Conservation (phyloP, 2,888 invertebrate genomes). For the Drosophila kanekoi region DNA sequence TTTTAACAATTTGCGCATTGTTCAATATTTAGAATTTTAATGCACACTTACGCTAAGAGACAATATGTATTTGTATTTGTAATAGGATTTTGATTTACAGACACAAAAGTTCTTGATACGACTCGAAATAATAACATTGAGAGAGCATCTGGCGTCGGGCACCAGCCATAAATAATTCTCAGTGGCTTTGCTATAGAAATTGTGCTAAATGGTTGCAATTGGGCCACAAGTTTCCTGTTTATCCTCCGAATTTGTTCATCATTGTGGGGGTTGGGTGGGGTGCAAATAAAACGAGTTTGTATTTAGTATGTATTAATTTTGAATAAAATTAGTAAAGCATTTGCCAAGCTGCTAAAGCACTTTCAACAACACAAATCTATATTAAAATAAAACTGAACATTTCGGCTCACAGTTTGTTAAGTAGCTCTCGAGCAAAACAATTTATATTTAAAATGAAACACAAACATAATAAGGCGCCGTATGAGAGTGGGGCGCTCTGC, state of each 20-base stretch:
- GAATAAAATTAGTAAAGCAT: slow-evolving; percentile 73
- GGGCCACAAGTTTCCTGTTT: slow-evolving; percentile 75
- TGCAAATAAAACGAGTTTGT: slow-evolving; percentile 39
- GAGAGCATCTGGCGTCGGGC: slow-evolving; percentile 23
- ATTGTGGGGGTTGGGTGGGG: slow-evolving; percentile 14
- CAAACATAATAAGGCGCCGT: slow-evolving; percentile 70
- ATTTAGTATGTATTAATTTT: slow-evolving; percentile 36
- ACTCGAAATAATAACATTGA: slow-evolving; percentile 38
- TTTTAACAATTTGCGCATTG: slow-evolving; percentile 65
- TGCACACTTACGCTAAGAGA: slow-evolving; percentile 50
- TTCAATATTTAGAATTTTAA: slow-evolving; percentile 29
- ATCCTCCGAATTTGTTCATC: slow-evolving; percentile 81
- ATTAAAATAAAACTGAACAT: slow-evolving; percentile 35
- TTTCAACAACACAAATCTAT: slow-evolving; percentile 66
- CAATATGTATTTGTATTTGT: slow-evolving; percentile 44
- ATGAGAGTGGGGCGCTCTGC: slow-evolving; percentile 48
- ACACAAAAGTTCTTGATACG: slow-evolving; percentile 26
- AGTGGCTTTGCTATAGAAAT: slow-evolving; percentile 43
- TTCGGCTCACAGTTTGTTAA: slow-evolving; percentile 21
- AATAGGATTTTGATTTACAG: slow-evolving; percentile 41
- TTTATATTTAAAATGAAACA: slow-evolving; percentile 62
- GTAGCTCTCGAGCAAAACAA: slow-evolving; percentile 36
- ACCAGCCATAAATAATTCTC: slow-evolving; percentile 32
- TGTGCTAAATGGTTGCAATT: slow-evolving; percentile 57
- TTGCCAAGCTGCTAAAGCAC: slow-evolving; percentile 58